phyloP scores from a whole-genome alignment of 2,113 vertebrate species.

The Notarius quadriscutis region DNA sequence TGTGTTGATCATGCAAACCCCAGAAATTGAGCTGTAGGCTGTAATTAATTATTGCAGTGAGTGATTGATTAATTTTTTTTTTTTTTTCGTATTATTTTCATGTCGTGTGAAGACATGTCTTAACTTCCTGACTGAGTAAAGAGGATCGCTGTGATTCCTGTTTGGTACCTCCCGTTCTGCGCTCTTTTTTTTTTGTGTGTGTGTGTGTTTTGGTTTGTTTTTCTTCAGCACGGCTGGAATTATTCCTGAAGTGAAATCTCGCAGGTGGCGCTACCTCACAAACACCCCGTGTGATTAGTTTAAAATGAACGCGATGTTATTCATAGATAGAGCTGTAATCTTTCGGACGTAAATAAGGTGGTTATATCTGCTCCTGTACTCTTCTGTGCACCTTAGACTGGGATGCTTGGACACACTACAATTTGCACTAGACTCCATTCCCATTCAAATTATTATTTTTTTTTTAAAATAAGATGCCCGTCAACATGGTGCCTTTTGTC shows the following conservation, averaged over 20 bases:
- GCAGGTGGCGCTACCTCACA: constrained; percentile 52
- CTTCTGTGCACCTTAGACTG: constrained; percentile 49
- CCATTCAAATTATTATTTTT: constrained; percentile 25
- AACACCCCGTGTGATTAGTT: constrained; percentile 26
- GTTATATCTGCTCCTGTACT: constrained; percentile 29
- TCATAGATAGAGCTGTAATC: constrained; percentile 35
- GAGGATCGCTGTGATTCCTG: background rate
- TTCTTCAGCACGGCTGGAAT: constrained; percentile 29
- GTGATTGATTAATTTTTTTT: background rate
- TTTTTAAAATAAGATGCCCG: constrained; percentile 14
- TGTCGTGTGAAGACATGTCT: constrained; percentile 27
- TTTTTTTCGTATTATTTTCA: background rate
- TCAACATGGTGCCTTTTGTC: constrained; percentile 59
- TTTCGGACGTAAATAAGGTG: constrained; percentile 37
- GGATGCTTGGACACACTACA: constrained; percentile 36
- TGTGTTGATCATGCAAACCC: background rate
- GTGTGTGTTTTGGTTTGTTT: background rate
- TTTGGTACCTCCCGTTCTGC: constrained; percentile 2
- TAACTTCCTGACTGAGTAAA: constrained; percentile 14
- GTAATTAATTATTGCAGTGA: background rate
- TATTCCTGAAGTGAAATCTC: constrained; percentile 47
- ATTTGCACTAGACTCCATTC: constrained; percentile 61
- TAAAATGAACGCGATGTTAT: constrained; percentile 8
- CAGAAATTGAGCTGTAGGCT: background rate
- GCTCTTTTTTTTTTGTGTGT: background rate